phyloP scores from a whole-genome alignment of 2,888 invertebrate species.

The Drosophila anomelani region DNA sequence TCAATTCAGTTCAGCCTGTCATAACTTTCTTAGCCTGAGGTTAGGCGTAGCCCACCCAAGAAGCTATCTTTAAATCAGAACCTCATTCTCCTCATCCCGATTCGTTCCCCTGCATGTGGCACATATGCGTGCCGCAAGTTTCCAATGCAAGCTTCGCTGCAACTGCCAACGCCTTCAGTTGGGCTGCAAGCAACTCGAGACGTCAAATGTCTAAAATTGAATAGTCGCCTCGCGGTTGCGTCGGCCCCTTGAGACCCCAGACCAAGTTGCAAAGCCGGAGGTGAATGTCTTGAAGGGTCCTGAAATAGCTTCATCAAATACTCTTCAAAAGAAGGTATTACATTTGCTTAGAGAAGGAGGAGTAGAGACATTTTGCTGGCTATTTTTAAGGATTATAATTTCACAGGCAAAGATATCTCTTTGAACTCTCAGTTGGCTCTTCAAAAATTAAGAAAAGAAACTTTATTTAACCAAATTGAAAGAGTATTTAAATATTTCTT shows the following conservation, averaged over 20 bases:
- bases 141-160: constrained; percentile 46
- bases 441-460: background rate
- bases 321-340: background rate
- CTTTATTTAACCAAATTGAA: background rate
- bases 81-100: constrained; percentile 4
- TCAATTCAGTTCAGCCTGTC: constrained; percentile 39
- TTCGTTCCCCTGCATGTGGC: constrained; percentile 52
- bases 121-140: constrained; percentile 64
- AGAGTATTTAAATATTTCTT: constrained; percentile 4
- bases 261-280: constrained; percentile 1
- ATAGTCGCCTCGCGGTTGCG: constrained; percentile 74
- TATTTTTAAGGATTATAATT: background rate
- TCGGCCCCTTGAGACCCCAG: constrained; percentile 20
- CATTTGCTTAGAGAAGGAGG: background rate
- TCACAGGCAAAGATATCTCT: background rate
- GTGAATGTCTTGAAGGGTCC: constrained; percentile 28
- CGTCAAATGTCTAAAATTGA: constrained; percentile 72
- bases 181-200: constrained; percentile 44
- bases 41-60: constrained; percentile 39
- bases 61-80: constrained; percentile 60
- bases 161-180: constrained; percentile 55
- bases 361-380: background rate
- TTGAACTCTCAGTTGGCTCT: background rate
- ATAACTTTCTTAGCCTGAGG: constrained; percentile 49
- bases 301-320: constrained; percentile 35